These are phyloP conservation scores for Macrotrachela quadricornifera DNA, from an alignment of 1,140 invertebrate species.

Conservation along the genomic window DNA sequence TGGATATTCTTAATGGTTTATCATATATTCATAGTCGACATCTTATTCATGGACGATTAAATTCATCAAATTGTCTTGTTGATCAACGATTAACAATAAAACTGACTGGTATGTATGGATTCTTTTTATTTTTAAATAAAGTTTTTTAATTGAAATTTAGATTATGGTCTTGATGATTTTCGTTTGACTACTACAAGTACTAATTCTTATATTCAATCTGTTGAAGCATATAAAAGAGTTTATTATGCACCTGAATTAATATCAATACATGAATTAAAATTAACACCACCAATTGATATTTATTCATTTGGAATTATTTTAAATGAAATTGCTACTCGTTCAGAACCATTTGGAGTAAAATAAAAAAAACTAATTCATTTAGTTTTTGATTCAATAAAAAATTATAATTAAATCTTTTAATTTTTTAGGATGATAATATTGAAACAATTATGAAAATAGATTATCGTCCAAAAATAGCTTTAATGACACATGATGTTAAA, in stretches of 20 bases:
- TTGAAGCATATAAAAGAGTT: too few relatives aligned
- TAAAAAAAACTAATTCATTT: too few relatives aligned
- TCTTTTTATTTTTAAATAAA: not conserved
- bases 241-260: too few relatives aligned
- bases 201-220: too few relatives aligned
- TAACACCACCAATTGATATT: too few relatives aligned
- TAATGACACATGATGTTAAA: not conserved
- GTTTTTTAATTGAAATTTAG: not conserved
- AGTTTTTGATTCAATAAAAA: too few relatives aligned
- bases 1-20: constrained; percentile 43
- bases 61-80: constrained; percentile 72
- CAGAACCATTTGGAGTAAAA: too few relatives aligned
- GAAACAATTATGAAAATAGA: not conserved
- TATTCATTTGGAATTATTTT: too few relatives aligned
- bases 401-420: not conserved
- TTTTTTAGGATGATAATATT: not conserved
- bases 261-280: too few relatives aligned
- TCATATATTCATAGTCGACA: constrained; percentile 63
- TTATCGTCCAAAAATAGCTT: not conserved
- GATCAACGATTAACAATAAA: constrained; percentile 80
- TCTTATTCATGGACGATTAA: constrained; percentile 74
- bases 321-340: too few relatives aligned
- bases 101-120: constrained; percentile 37
- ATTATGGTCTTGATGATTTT: too few relatives aligned
- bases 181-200: too few relatives aligned